phyloP scores from a whole-genome alignment of 2,888 invertebrate genomes.

The Ennomos fuscantarius region DNA sequence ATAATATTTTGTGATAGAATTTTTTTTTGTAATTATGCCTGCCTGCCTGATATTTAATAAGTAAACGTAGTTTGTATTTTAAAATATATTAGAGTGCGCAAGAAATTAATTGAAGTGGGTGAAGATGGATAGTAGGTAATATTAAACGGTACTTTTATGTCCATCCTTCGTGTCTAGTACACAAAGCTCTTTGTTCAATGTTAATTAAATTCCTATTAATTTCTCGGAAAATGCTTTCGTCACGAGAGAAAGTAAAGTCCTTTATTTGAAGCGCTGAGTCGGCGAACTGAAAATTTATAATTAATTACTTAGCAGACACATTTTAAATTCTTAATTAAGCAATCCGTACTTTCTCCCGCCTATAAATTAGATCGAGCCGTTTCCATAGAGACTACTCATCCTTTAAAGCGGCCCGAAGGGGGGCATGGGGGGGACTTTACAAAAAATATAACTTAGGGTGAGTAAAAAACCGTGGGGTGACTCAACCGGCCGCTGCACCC shows the following conservation, averaged over 20 bases:
- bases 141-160: constrained; percentile 23
- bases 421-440: constrained; percentile 73
- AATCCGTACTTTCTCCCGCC: constrained; percentile 84
- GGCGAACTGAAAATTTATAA: constrained; percentile 74
- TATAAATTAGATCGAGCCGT: constrained; percentile 85
- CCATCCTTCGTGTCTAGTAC: constrained; percentile 15
- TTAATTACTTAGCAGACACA: constrained; percentile 82
- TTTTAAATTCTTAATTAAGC: constrained; percentile 85
- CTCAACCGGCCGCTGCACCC: constrained; percentile 86
- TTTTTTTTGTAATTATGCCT: no score
- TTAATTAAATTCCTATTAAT: constrained; percentile 71
- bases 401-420: constrained; percentile 83
- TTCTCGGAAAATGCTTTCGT: constrained; percentile 45
- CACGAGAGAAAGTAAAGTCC: constrained; percentile 51
- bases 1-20: no score
- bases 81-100: no score
- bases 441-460: constrained; percentile 86
- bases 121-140: constrained; percentile 27
- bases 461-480: constrained; percentile 86
- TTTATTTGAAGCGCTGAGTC: constrained; percentile 56
- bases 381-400: constrained; percentile 86
- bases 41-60: no score
- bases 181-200: constrained; percentile 49
- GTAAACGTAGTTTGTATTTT: no score
- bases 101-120: constrained; percentile 19